These are phyloP conservation scores for Myripristis jacobus DNA, from an alignment of 2,797 vertebrate genomes.

Conservation along the genomic window DNA sequence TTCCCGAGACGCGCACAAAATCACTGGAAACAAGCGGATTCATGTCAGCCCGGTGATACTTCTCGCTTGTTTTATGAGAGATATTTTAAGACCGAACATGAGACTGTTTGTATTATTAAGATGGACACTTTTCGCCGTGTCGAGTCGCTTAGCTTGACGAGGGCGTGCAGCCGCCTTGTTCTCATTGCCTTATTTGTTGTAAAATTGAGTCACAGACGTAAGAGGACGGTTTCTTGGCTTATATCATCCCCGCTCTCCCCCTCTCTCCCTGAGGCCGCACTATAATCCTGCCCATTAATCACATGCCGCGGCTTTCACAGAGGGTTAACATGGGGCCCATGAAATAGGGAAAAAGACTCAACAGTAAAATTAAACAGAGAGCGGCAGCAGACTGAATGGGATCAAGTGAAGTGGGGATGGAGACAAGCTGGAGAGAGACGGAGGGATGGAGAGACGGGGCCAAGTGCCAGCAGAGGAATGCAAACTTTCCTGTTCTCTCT, in stretches of 20 bases:
- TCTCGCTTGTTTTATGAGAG: too few species aligned
- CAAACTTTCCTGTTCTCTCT: slow-evolving; percentile 60
- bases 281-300: slow-evolving; percentile 60
- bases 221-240: slow-evolving; percentile 12
- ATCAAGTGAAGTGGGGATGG: too few species aligned
- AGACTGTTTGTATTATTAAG: too few species aligned
- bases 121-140: neutral
- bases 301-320: slow-evolving; percentile 33
- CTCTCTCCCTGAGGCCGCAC: slow-evolving; percentile 24
- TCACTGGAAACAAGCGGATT: neutral
- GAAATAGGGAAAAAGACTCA: slow-evolving; percentile 15
- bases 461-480: slow-evolving; percentile 60
- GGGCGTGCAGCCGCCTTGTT: neutral
- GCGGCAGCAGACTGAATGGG: neutral
- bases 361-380: slow-evolving; percentile 8
- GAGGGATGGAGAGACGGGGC: slow-evolving; percentile 4
- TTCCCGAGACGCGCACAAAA: neutral
- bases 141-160: neutral
- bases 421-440: neutral
- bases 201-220: slow-evolving; percentile 37
- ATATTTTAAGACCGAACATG: too few species aligned
- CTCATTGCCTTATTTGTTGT: slow-evolving; percentile 6
- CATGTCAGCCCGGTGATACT: neutral
- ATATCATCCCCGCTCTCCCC: slow-evolving; percentile 14
- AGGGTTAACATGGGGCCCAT: slow-evolving; percentile 3